Base-by-base conservation (phyloP, 1,140 invertebrate species). In the Campoletis sonorensis region DNA sequence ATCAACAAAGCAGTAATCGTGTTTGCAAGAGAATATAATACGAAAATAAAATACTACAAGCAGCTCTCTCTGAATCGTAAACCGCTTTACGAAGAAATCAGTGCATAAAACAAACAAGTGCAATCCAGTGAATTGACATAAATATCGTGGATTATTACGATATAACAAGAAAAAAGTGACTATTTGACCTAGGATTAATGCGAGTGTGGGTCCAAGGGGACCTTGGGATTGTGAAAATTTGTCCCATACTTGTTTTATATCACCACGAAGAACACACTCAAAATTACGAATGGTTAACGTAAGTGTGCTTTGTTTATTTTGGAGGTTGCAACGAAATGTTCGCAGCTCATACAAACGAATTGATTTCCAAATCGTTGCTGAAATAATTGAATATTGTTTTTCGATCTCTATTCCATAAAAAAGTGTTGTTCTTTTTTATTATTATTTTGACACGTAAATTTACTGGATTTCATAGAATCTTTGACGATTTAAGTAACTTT, bases 251-350 rank as follows among this genome's bases (percentile, higher is more conserved):
- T 70, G 30, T 16, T 2, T 33, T 70, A n/a, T n/a, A 30, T 51
- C 37, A 27, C 21, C 23, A 49, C 40, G 49, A 51, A 75, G 49
- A 75, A 26, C 26, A 72, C 45, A 75, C 26, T 26, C 1, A 7
- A 54, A 54, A 54, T 54, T 26, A 75, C 72, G 72, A 75, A 75
- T 75, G 72, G 72, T 75, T 75, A 75, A 75, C 72, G 72, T 75
- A 54, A 54, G 72, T 75, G 23, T 70, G 13, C n/a, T 33, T 67
- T 67, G 4, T 27, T 30, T 67, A 5, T 70, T 18, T 64, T 64
- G 3, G 16, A 54, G 15, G n/a, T 51, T 51, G 30, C 7, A 45
- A 45, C 5, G 13, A 45, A 45, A 45, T 13, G 40, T 45, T 45
- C 13, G 40, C 40, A 1, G 40, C 2, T 45, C 1, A 45, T 13